Evolutionary conservation across 2,888 invertebrate species (phyloP), one percentile per base, ranked within the genome.

Genomic region (Serripes groenlandicus): DNA sequence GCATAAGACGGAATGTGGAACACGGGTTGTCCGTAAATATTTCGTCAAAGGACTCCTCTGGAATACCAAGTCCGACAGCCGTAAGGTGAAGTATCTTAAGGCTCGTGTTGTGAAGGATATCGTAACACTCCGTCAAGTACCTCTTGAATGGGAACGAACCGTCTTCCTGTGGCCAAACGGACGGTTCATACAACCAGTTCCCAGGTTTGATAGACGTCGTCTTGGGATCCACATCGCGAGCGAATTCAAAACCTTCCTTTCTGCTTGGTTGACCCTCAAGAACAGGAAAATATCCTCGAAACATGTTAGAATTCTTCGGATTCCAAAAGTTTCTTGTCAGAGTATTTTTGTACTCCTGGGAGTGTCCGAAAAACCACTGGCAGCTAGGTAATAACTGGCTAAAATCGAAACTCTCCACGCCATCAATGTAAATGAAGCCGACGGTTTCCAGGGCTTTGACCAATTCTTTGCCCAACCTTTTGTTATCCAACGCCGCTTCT

Each of bases 181-280:
- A 85, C 7, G 73, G 73, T 52, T 88, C 88, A 66, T 88, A 88
- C n/a, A 87, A 84, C 87, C 88, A 88, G 49, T 88, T 87, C 28
- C 78, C 81, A 1, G 72, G 62, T 3, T 74, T 68, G 11, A 86
- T 75, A 4, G 86, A 62, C 4, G 83, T 68, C 35, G 85, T 81
- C 42, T 86, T 81, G 62, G 78, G 70, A 21, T 74, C 74, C 3
- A 87, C 66, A 26, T 86, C 89, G 28, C 81, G 60, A 18, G 77
- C 86, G 30, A 89, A 85, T 69, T 91, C 91, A 68, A 89, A 91
- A 0, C 89, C 90, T 76, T 91, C 90, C 35, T 91, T 91, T 56
- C 87, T 82, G 23, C 88, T 89, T 26, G 84, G 83, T 69, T 86
- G 86, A 0, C 78, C 87, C 34, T 83, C 74, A 18, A 79, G 72